Evolutionary conservation across 2,888 invertebrate species (phyloP).

Genomic region (Morpho achilles): DNA sequence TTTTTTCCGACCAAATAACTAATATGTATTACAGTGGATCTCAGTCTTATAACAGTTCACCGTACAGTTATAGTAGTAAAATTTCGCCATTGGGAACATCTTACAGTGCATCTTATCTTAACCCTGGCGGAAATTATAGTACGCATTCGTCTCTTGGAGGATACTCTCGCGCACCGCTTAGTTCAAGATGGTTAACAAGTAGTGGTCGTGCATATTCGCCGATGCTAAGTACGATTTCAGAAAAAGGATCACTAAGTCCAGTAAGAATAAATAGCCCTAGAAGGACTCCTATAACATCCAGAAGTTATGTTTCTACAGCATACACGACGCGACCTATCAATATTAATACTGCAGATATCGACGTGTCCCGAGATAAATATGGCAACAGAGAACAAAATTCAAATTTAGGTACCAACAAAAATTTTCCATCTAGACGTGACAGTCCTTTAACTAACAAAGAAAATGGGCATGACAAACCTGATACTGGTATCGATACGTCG

Average conservation of each 20-base stretch:
- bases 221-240: slow-evolving; percentile 85
- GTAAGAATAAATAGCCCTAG: slow-evolving; percentile 65
- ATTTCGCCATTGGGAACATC: slow-evolving; percentile 55
- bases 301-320: slow-evolving; percentile 61
- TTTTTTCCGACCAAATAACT: slow-evolving; percentile 83
- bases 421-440: slow-evolving; percentile 34
- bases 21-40: slow-evolving; percentile 77
- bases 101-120: slow-evolving; percentile 73
- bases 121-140: slow-evolving; percentile 67
- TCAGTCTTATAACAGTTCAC: slow-evolving; percentile 69
- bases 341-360: slow-evolving; percentile 92
- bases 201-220: slow-evolving; percentile 82
- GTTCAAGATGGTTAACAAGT: slow-evolving; percentile 59
- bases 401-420: slow-evolving; percentile 28
- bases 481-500: slow-evolving; percentile 64
- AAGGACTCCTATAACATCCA: slow-evolving; percentile 71
- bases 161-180: slow-evolving; percentile 75
- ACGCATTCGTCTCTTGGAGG: slow-evolving; percentile 72
- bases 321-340: slow-evolving; percentile 82
- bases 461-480: slow-evolving; percentile 64
- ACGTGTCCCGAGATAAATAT: slow-evolving; percentile 86
- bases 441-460: slow-evolving; percentile 47
- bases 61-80: slow-evolving; percentile 69
- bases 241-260: slow-evolving; percentile 56
- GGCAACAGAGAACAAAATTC: slow-evolving; percentile 47